These are phyloP conservation scores for Macroglossus sobrinus DNA, from an alignment of 2,113 vertebrate genomes.

Conservation along the genomic window DNA sequence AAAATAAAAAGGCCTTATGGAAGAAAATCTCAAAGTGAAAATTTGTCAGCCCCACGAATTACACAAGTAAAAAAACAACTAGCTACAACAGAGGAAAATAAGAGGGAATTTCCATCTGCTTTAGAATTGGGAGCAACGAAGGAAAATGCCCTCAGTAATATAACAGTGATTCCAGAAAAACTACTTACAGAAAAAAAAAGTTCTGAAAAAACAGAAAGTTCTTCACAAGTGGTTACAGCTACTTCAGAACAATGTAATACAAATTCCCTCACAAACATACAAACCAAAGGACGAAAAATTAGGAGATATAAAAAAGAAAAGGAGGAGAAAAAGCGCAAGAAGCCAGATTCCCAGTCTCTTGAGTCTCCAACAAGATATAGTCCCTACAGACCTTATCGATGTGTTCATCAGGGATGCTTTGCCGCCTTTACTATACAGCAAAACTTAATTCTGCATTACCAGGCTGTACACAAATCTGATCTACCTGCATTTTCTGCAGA, in stretches of 20 bases:
- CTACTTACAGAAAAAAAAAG: conserved; percentile 73
- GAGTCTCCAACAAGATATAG: conserved; percentile 83
- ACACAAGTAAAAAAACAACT: conserved; percentile 76
- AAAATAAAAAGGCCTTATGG: conserved; percentile 89
- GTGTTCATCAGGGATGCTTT: conserved; percentile 94
- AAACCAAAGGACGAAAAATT: conserved; percentile 80
- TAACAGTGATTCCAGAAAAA: conserved; percentile 72
- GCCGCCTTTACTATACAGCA: conserved; percentile 97
- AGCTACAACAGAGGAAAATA: conserved; percentile 70
- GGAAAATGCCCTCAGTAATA: conserved; percentile 65
- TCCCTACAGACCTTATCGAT: conserved; percentile 92
- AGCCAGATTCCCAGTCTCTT: conserved; percentile 78
- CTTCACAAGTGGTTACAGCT: conserved; percentile 60
- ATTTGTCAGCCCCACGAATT: conserved; percentile 54
- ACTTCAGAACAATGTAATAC: conserved; percentile 64
- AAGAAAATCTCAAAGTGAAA: conserved; percentile 83
- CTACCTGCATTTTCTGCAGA: conserved; percentile 88
- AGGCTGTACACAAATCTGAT: conserved; percentile 94
- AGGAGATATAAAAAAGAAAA: conserved; percentile 83
- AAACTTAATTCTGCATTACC: conserved; percentile 97
- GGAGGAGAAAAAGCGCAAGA: conserved; percentile 86
- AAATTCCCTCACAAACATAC: background rate
- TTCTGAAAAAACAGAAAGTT: conserved; percentile 78
- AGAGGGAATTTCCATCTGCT: conserved; percentile 57
- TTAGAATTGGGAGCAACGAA: conserved; percentile 64